phyloP scores from a whole-genome alignment of 2,113 vertebrate genomes.

The Taurulus bubalis region DNA sequence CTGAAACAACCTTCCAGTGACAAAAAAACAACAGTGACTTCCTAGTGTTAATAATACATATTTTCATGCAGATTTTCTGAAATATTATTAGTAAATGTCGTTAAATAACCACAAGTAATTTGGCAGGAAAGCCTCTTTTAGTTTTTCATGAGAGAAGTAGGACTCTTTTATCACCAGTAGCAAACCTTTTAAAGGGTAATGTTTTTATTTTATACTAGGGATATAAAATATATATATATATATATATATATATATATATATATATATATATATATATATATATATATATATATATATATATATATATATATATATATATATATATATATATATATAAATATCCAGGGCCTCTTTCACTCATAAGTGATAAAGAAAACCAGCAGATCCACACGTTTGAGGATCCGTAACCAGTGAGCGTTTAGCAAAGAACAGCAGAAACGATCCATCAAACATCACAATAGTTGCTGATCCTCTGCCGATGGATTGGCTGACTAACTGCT shows the following conservation, averaged over 20 bases:
- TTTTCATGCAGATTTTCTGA: too few relatives aligned
- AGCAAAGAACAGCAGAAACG: neutral
- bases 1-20: too few relatives aligned
- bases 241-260: too few relatives aligned
- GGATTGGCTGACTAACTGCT: neutral
- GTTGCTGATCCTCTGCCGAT: neutral
- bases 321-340: too few relatives aligned
- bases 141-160: neutral
- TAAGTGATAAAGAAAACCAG: neutral
- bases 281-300: too few relatives aligned
- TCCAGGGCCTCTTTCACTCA: too few relatives aligned
- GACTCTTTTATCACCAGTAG: neutral
- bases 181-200: neutral
- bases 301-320: too few relatives aligned
- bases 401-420: neutral
- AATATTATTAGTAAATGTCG: neutral
- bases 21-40: too few relatives aligned
- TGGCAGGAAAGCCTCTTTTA: neutral
- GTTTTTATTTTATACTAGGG: neutral
- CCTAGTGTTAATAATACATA: too few relatives aligned
- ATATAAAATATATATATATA: too few relatives aligned
- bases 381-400: neutral
- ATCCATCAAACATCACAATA: neutral
- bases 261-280: too few relatives aligned
- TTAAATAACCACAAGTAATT: neutral